A percentile compares a stretch with the other conserved stretches of the same genome.
Evolutionary conservation across 2,113 vertebrate genomes (phyloP).

Genomic region (Symphodus melops): DNA sequence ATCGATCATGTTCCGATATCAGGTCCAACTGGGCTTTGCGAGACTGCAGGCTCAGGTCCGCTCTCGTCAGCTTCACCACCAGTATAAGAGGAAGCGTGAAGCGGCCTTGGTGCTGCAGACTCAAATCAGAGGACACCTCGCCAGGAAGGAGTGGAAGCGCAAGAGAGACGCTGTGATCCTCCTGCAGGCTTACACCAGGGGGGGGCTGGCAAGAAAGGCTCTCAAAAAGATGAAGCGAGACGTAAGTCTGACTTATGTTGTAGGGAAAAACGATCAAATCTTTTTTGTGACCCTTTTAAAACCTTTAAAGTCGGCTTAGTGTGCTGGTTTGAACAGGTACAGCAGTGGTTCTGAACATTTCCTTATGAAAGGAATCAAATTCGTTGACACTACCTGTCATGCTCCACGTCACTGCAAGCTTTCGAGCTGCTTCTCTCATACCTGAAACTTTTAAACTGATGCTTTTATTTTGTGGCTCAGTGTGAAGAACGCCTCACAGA

Average conservation of each 20-base stretch:
- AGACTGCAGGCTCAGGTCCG: slow-evolving; percentile 91
- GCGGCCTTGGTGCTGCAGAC: slow-evolving; percentile 84
- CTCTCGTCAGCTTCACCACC: slow-evolving; percentile 80
- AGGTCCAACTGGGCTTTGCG: slow-evolving; percentile 90
- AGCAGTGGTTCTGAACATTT: not conserved
- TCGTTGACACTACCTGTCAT: too few relatives aligned
- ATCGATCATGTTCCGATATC: not conserved
- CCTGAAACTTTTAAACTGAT: too few relatives aligned
- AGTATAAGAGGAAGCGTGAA: slow-evolving; percentile 81
- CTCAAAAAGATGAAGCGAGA: slow-evolving; percentile 77
- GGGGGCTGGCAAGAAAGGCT: slow-evolving; percentile 82
- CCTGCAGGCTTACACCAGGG: slow-evolving; percentile 89
- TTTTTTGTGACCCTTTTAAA: not conserved
- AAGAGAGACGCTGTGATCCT: slow-evolving; percentile 84
- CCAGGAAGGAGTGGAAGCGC: slow-evolving; percentile 81
- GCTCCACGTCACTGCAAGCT: too few relatives aligned
- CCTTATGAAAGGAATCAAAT: not conserved
- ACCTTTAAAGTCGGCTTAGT: not conserved
- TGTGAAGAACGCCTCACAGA: too few relatives aligned
- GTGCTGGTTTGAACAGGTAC: too few relatives aligned
- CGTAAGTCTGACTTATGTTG: slow-evolving; percentile 69
- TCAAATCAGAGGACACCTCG: slow-evolving; percentile 83
- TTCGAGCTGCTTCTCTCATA: too few relatives aligned
- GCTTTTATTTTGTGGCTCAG: too few relatives aligned
- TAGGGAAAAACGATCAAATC: not conserved